Conservation (phyloP, 2,888 invertebrate genomes). For the Erannis defoliaria region DNA sequence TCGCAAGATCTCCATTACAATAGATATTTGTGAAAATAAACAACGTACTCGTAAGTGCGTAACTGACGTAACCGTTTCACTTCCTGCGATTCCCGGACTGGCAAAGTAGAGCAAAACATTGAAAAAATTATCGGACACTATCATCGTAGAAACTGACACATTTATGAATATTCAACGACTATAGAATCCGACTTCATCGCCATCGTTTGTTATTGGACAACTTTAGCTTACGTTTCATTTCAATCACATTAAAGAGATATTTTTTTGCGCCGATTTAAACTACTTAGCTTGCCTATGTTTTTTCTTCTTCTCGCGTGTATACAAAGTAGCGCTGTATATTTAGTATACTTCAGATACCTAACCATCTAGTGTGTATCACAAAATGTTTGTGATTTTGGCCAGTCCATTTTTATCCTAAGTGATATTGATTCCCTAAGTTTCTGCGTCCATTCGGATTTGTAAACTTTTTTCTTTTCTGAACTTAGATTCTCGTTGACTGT, state of each 20-base stretch:
- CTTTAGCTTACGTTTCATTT: too few relatives aligned
- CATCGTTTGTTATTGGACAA: not conserved
- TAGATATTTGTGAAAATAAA: constrained; percentile 37
- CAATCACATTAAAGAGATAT: too few relatives aligned
- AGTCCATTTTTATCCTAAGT: not conserved
- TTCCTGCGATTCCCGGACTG: constrained; percentile 14
- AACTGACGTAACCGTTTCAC: constrained; percentile 24
- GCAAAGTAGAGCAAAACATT: constrained; percentile 9
- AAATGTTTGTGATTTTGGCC: not conserved
- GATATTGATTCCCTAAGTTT: not conserved
- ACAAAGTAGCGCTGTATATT: too few relatives aligned
- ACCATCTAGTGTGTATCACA: not conserved
- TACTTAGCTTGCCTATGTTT: too few relatives aligned
- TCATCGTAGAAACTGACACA: not conserved
- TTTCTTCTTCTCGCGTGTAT: too few relatives aligned
- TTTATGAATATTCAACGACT: not conserved
- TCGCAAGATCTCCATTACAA: constrained; percentile 40
- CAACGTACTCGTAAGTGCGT: constrained; percentile 31
- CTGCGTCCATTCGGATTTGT: not conserved
- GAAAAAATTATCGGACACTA: not conserved
- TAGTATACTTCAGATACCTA: too few relatives aligned
- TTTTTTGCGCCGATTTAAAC: too few relatives aligned
- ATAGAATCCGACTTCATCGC: not conserved
- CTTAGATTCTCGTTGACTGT: not conserved
- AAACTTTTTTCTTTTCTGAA: constrained; percentile 2